Base-by-base conservation (phyloP, 2,113 vertebrate species). In the Laticauda colubrina region DNA sequence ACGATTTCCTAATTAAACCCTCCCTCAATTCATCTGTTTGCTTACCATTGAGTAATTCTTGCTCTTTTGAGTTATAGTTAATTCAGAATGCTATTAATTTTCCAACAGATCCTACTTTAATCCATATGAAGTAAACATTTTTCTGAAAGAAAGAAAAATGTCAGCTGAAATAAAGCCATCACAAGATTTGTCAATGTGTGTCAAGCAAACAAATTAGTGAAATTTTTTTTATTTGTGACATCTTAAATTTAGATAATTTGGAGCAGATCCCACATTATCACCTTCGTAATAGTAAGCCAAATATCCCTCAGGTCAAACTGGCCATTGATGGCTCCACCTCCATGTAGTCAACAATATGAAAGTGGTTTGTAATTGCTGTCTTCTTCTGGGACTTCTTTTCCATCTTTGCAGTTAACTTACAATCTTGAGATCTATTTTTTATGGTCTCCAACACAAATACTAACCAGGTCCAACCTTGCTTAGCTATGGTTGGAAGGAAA, bases 11-110 rank as follows among this genome's bases (percentile, higher is more conserved):
- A 61, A 90, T 55, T 20, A 94, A 2, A 2, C 18, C 34, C 51
- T 95, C 45, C 85, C 64, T 90, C 45, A 94, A 12, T 92, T 94
- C 90, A 87, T 39, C 15, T 81, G 3, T 53, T 64, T 91, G 24
- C 18, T 26, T n/a, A 39, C 0, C 91, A 93, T 43, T 85, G 26
- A 26, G 69, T 94, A 86, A 91, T 90, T 89, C 89, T 91, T 90
- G 90, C 69, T 86, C 69, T 85, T 69, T 48, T 91, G 87, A 69
- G 75, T 87, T 93, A 91, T 90, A 93, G 91, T 93, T 85, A 90
- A 94, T 93, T 93, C 90, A 89, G 69, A 89, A 93, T 64, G 86
- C 75, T 89, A 94, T 86, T 93, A 91, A 86, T 89, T 94, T 81
- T 39, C 43, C 23, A 51, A 45, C 48, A 91, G 92, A 48, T 34